Conservation (phyloP, 2,797 vertebrate genomes). For the Myripristis jacobus region DNA sequence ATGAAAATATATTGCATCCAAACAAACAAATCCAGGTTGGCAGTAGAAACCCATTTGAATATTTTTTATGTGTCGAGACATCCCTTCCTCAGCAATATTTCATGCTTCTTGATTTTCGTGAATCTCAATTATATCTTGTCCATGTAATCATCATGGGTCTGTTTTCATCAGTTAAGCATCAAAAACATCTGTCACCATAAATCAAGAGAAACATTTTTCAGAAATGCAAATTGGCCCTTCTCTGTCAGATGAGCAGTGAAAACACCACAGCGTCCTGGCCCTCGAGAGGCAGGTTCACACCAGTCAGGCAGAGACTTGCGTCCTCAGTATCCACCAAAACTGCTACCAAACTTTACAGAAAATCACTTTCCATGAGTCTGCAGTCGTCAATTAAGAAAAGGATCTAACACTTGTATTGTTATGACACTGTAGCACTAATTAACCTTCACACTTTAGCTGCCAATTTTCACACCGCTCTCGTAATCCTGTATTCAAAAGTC, state of each 20-base stretch:
- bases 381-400: conserved; percentile 5
- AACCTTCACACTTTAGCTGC: no score
- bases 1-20: conserved; percentile 9
- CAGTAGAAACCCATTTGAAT: conserved; percentile 12
- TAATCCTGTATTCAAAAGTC: background rate
- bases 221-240: background rate
- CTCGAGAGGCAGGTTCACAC: background rate
- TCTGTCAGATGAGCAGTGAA: background rate
- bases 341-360: conserved; percentile 10
- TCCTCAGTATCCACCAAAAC: no score
- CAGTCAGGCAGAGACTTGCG: conserved; percentile 18
- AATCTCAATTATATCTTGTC: background rate
- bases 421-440: no score
- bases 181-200: background rate
- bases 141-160: background rate
- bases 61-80: conserved; percentile 6
- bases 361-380: conserved; percentile 7
- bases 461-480: no score
- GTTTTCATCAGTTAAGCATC: background rate
- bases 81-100: conserved; percentile 6
- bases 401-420: background rate
- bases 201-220: background rate
- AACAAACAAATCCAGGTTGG: conserved; percentile 13
- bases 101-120: conserved; percentile 17
- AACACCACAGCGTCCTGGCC: no score